Evolutionary conservation across 2,888 invertebrate genomes (phyloP), one percentile per base, ranked within the genome.

Genomic region (Sisyra nigra): DNA sequence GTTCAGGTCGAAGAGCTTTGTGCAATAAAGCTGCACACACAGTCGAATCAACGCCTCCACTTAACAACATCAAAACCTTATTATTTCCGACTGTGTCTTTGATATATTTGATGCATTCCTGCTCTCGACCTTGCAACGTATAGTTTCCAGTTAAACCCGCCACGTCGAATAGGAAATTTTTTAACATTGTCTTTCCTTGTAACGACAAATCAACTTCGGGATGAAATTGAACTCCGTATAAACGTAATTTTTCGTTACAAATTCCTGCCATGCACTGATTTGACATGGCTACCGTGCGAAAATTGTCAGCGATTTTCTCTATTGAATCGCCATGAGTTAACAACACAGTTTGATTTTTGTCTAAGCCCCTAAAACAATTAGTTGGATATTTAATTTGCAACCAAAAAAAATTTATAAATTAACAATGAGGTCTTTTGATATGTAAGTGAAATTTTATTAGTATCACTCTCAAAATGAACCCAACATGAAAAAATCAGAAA

Each of bases 1-100:
- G 91, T 54, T 87, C 84, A 53, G 83, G 80, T 46, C 77, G 74
- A 40, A 99, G 69, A 8, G 97, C 93, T 60, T 84, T 84, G 61
- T 88, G 81, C 42, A 98, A 69, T 47, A 99, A 67, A 15, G 96
- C 96, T 18, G 96, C 96, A 67, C 97, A 98, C 8, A 99, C 98
- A n/a, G 97, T 92, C 1, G 97, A 98, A 66, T 99, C 98, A 4
- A 98, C 98, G 18, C 98, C 98, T 14, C 98, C 98, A 61, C 96
- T 96, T 42, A 94, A 81, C 57, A 96, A 65, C 60, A 92, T 76
- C 82, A 93, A 57, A 9, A 57, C 58, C 44, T 31, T 37, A 47
- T 49, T 47, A 14, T 15, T 30, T 3, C 43, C 43, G 15, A 43
- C 43, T 4, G 38, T 32, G 14, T 11, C 24, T 40, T 41, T 42